These are phyloP conservation scores for Cyprinus carpio DNA, from an alignment of 2,113 vertebrate genomes.

Conservation along the genomic window DNA sequence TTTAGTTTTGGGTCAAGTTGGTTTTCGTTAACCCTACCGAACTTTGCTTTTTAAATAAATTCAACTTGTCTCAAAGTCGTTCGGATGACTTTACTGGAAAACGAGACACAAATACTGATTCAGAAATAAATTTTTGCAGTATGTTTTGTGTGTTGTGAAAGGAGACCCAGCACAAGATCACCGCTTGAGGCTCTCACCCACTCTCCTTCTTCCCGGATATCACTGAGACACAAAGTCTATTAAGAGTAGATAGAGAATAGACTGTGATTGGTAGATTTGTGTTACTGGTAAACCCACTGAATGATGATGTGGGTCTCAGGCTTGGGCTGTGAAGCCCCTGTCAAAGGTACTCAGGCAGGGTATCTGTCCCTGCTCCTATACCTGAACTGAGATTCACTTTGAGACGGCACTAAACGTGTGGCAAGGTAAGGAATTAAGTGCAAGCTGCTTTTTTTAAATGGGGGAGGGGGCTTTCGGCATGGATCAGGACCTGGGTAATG, in stretches of 20 bases:
- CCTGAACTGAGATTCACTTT: slow-evolving; percentile 52
- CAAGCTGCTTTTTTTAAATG: slow-evolving; percentile 72
- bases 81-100: not conserved
- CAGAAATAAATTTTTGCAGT: not conserved
- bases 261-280: slow-evolving; percentile 57
- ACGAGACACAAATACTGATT: not conserved
- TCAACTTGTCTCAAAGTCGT: not conserved
- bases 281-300: slow-evolving; percentile 57
- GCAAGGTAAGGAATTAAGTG: slow-evolving; percentile 74
- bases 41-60: not conserved
- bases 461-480: slow-evolving; percentile 60
- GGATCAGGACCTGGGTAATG: slow-evolving; percentile 50
- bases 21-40: not conserved
- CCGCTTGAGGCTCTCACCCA: slow-evolving; percentile 62
- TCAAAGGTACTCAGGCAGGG: slow-evolving; percentile 69
- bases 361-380: slow-evolving; percentile 58
- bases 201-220: slow-evolving; percentile 50
- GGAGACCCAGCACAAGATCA: slow-evolving; percentile 71
- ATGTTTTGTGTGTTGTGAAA: slow-evolving; percentile 58
- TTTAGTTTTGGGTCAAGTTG: not conserved
- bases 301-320: slow-evolving; percentile 72
- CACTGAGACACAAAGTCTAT: slow-evolving; percentile 42
- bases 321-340: slow-evolving; percentile 79
- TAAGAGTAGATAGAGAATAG: slow-evolving; percentile 58
- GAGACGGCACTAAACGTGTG: slow-evolving; percentile 67